Conservation (phyloP, 2,888 invertebrate genomes). For the Ophion ellenae region DNA sequence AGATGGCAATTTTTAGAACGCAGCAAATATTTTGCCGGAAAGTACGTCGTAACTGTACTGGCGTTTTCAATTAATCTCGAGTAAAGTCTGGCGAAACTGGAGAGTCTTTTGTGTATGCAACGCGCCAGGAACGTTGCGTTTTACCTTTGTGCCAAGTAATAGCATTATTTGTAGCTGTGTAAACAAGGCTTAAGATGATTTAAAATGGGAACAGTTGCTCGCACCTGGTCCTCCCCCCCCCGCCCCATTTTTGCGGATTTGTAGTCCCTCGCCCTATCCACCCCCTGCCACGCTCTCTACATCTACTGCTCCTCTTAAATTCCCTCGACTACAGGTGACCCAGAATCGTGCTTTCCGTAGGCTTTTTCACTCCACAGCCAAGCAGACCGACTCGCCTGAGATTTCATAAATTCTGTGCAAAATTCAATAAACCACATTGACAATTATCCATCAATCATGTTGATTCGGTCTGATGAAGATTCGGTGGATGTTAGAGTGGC, state of each 20-base stretch:
- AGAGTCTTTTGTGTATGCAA: slow-evolving; percentile 38
- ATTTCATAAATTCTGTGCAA: neutral
- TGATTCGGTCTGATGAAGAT: neutral
- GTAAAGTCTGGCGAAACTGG: slow-evolving; percentile 7
- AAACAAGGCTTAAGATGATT: slow-evolving; percentile 80
- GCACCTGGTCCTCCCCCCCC: slow-evolving; percentile 56
- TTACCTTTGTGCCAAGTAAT: slow-evolving; percentile 72
- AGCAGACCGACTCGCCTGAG: neutral
- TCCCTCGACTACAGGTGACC: slow-evolving; percentile 26
- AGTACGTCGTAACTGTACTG: slow-evolving; percentile 2
- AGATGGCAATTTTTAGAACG: slow-evolving; percentile 3
- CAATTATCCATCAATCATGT: neutral
- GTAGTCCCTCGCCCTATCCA: neutral
- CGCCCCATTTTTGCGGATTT: neutral
- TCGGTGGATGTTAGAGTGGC: neutral
- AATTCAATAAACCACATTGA: neutral
- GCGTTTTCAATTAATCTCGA: slow-evolving; percentile 46
- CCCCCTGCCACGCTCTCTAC: slow-evolving; percentile 24
- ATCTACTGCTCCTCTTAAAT: slow-evolving; percentile 17
- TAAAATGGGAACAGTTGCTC: slow-evolving; percentile 73
- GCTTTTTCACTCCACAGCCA: slow-evolving; percentile 6
- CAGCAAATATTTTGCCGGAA: neutral
- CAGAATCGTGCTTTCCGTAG: slow-evolving; percentile 24
- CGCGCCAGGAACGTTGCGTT: slow-evolving; percentile 5
- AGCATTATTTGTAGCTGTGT: slow-evolving; percentile 79